These are phyloP conservation scores for Chascanopsetta lugubris DNA, from an alignment of 2,113 vertebrate species.

Conservation along the genomic window DNA sequence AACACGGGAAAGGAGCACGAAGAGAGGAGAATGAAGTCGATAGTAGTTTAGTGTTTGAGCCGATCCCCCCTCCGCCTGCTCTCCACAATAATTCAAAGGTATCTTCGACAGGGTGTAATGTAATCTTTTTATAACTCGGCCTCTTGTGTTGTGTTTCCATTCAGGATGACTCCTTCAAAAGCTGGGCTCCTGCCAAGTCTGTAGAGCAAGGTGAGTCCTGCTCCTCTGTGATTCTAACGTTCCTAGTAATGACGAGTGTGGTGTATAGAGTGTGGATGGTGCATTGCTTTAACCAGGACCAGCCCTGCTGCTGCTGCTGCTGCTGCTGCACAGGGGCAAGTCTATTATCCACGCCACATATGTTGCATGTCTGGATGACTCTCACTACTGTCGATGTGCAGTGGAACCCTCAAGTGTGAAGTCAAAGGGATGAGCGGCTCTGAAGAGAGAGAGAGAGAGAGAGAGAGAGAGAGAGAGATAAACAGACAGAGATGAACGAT, in stretches of 20 bases:
- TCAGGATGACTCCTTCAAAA: constrained; percentile 80
- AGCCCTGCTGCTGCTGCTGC: too few relatives aligned
- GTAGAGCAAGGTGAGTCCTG: constrained; percentile 72
- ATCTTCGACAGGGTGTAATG: constrained; percentile 6
- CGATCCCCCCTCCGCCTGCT: constrained; percentile 10
- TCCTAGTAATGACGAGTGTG: constrained; percentile 1
- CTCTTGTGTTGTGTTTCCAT: constrained; percentile 51
- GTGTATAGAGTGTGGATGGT: not conserved
- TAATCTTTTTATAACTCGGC: constrained; percentile 42
- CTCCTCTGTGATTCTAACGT: constrained; percentile 10
- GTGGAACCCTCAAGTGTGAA: too few relatives aligned
- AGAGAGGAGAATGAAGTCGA: constrained; percentile 13
- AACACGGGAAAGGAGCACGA: constrained; percentile 3
- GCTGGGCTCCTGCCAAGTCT: constrained; percentile 75
- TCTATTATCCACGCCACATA: too few relatives aligned
- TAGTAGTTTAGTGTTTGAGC: constrained; percentile 14
- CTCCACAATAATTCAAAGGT: constrained; percentile 43
- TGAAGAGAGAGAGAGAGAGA: not conserved
- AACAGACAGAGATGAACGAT: not conserved
- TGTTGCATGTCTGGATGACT: not conserved
- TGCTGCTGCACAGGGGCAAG: too few relatives aligned
- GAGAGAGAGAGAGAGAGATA: not conserved
- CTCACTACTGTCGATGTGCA: too few relatives aligned
- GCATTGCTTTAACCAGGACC: too few relatives aligned
- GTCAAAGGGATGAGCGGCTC: too few relatives aligned